Evolutionary conservation across 2,888 invertebrate genomes (phyloP).

Genomic region (Drosophila putrida): DNA sequence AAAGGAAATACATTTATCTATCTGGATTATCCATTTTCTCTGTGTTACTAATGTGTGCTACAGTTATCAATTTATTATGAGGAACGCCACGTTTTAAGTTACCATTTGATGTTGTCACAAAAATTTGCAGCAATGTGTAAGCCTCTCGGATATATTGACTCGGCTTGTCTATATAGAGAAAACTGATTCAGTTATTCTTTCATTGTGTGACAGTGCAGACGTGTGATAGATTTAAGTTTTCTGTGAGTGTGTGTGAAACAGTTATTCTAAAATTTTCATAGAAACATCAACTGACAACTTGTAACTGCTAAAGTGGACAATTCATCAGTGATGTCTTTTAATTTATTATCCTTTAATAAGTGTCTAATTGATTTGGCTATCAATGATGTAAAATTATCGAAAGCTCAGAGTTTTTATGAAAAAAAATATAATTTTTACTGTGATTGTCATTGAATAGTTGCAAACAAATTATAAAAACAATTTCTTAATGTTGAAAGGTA

Average conservation of each 20-base stretch:
- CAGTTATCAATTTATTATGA: slow-evolving; percentile 48
- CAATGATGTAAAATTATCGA: too few relatives aligned
- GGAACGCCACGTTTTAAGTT: slow-evolving; percentile 49
- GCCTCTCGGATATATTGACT: slow-evolving; percentile 9
- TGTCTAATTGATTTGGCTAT: too few relatives aligned
- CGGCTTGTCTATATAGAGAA: slow-evolving; percentile 14
- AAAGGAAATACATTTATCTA: background rate
- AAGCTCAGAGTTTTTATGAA: too few relatives aligned
- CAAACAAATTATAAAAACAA: too few relatives aligned
- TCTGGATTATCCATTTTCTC: slow-evolving; percentile 27
- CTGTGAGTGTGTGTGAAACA: background rate
- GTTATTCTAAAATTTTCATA: background rate
- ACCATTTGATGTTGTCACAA: slow-evolving; percentile 50
- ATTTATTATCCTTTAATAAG: too few relatives aligned
- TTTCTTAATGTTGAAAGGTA: too few relatives aligned
- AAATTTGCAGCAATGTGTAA: slow-evolving; percentile 24
- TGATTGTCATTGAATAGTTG: too few relatives aligned
- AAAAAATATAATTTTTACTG: too few relatives aligned
- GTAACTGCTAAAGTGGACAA: background rate
- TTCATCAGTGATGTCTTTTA: background rate
- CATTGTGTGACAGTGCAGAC: slow-evolving; percentile 47
- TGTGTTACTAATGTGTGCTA: slow-evolving; percentile 19
- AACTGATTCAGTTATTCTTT: slow-evolving; percentile 35
- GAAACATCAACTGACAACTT: background rate
- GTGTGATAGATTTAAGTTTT: slow-evolving; percentile 10